A percentile compares a stretch with the other conserved stretches of the same genome.
These are phyloP conservation scores for Mormyrops boulengeri DNA, from an alignment of 2,797 vertebrate species.

Conservation along the genomic window DNA sequence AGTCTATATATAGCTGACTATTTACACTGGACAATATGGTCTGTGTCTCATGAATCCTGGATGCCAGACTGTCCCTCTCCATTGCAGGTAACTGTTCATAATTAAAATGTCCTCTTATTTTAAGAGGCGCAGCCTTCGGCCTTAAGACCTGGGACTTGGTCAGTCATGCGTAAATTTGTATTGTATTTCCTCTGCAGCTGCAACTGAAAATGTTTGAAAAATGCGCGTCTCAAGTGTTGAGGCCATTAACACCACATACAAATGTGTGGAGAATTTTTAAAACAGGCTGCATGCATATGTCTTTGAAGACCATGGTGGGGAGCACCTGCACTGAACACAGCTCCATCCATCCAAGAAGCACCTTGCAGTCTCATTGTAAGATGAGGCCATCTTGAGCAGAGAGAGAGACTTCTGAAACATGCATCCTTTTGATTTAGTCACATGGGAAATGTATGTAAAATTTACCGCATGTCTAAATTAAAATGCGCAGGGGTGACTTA, in stretches of 20 bases:
- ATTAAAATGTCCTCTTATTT: neutral
- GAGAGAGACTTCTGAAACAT: neutral
- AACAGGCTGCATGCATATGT: neutral
- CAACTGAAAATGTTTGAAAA: neutral
- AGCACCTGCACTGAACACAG: neutral
- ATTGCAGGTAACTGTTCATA: neutral
- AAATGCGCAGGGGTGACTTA: neutral
- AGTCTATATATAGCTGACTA: neutral
- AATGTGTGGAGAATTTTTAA: neutral
- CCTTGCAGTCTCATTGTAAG: neutral
- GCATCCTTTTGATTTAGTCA: neutral
- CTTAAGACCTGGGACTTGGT: neutral
- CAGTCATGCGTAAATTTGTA: neutral
- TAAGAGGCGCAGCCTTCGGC: neutral
- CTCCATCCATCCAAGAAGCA: neutral
- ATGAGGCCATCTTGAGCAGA: neutral
- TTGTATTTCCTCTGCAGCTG: neutral
- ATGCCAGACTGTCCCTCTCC: neutral
- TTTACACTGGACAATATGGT: neutral
- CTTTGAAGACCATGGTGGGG: neutral
- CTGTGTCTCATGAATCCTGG: neutral
- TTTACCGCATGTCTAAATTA: neutral
- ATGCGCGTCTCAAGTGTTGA: neutral
- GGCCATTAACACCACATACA: neutral
- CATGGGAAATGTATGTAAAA: neutral